Evolutionary conservation across 2,888 invertebrate genomes (phyloP).

Genomic region (Tetranychus truncatus): DNA sequence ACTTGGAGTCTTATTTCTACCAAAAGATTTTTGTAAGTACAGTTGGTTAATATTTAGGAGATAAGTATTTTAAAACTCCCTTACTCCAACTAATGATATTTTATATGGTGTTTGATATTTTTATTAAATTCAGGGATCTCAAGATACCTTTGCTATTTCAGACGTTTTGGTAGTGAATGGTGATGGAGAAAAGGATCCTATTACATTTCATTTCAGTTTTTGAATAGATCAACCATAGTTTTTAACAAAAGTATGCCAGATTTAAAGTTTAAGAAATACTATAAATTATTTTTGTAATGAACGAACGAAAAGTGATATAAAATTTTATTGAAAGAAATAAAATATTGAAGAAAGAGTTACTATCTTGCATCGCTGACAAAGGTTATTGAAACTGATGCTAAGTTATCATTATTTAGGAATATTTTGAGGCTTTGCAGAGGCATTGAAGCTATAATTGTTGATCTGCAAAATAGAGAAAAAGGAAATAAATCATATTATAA

Average conservation of each 20-base stretch:
- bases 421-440: neutral
- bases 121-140: constrained; percentile 8
- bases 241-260: no score
- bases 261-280: no score
- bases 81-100: neutral
- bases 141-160: neutral
- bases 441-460: constrained; percentile 3
- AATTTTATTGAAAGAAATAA: neutral
- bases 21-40: constrained; percentile 55
- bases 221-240: no score
- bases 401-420: neutral
- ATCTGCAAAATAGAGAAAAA: neutral
- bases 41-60: neutral
- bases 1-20: constrained; percentile 70
- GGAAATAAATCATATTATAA: neutral
- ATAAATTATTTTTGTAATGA: no score
- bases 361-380: neutral
- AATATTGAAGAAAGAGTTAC: neutral
- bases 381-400: neutral
- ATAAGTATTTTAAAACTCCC: neutral
- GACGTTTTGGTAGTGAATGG: constrained; percentile 14
- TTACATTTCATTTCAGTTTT: no score
- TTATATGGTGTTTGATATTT: no score
- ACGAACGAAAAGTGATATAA: no score
- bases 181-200: constrained; percentile 11